Evolutionary conservation across 1,140 invertebrate species (phyloP).

Genomic region (Dinothrombium tinctorium): DNA sequence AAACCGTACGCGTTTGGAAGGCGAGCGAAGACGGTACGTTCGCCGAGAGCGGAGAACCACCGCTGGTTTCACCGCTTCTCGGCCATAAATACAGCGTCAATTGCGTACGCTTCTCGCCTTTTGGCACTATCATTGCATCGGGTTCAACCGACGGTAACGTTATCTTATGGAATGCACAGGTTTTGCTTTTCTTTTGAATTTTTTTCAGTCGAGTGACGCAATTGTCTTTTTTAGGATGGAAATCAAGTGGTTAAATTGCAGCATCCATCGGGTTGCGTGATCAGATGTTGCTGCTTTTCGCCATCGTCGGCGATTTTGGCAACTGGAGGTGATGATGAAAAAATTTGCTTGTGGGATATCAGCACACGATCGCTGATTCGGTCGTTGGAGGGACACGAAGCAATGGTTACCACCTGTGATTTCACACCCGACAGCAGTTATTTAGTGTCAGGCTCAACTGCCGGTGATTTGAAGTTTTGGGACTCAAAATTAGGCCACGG

Average conservation of each 20-base stretch:
- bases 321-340: conserved; percentile 46
- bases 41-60: conserved; percentile 14
- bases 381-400: conserved; percentile 37
- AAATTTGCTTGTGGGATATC: conserved; percentile 44
- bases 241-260: conserved; percentile 33
- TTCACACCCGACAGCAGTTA: conserved; percentile 40
- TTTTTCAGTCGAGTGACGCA: neutral
- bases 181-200: conserved; percentile 9
- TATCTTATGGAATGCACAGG: conserved; percentile 39
- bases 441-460: conserved; percentile 36
- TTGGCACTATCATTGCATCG: conserved; percentile 38
- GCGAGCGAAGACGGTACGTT: conserved; percentile 15
- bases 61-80: conserved; percentile 20
- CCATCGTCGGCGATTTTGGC: conserved; percentile 35
- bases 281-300: conserved; percentile 40
- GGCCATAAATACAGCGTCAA: conserved; percentile 24
- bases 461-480: conserved; percentile 39
- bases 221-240: conserved; percentile 26
- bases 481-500: conserved; percentile 24
- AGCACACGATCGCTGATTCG: conserved; percentile 34
- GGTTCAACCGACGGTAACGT: conserved; percentile 45
- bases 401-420: conserved; percentile 27
- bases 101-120: conserved; percentile 36
- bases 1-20: conserved; percentile 23
- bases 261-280: conserved; percentile 35